Conservation (phyloP, 2,113 vertebrate genomes). For the Microcebus jonahi region DNA sequence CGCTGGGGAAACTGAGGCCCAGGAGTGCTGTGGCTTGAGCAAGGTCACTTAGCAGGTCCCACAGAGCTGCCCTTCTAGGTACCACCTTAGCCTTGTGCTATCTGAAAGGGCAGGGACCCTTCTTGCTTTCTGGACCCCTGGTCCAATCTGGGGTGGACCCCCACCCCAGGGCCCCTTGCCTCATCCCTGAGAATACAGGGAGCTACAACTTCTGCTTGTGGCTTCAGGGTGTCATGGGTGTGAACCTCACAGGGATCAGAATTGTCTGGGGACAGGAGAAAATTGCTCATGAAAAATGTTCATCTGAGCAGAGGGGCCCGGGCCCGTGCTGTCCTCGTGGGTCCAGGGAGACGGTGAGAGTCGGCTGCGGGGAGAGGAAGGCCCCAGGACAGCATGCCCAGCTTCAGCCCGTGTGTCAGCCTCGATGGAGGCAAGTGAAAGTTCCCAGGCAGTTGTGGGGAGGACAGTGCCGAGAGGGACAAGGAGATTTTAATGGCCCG, state of each 20-base stretch:
- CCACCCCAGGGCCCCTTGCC: background rate
- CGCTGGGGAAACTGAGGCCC: slow-evolving; percentile 51
- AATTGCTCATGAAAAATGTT: background rate
- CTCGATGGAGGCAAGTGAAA: background rate
- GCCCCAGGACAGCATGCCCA: background rate
- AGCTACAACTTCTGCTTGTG: background rate
- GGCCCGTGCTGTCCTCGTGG: background rate
- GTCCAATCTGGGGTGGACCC: background rate
- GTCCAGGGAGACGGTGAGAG: background rate
- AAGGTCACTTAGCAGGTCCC: background rate
- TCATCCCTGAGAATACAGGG: background rate
- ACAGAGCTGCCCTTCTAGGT: background rate
- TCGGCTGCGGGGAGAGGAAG: background rate
- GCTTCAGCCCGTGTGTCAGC: background rate
- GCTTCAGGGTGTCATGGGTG: background rate
- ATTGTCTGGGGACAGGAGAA: background rate
- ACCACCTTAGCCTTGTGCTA: background rate
- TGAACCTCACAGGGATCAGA: background rate
- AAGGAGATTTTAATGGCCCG: background rate
- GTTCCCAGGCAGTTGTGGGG: background rate
- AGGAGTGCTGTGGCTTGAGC: background rate
- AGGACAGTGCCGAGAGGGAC: background rate
- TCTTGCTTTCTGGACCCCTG: background rate
- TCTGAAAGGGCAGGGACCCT: background rate
- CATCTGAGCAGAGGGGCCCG: background rate